A percentile compares a stretch with the other conserved stretches of the same genome.
Conservation (phyloP, 2,888 invertebrate genomes). For the Saturnia pavonia region DNA sequence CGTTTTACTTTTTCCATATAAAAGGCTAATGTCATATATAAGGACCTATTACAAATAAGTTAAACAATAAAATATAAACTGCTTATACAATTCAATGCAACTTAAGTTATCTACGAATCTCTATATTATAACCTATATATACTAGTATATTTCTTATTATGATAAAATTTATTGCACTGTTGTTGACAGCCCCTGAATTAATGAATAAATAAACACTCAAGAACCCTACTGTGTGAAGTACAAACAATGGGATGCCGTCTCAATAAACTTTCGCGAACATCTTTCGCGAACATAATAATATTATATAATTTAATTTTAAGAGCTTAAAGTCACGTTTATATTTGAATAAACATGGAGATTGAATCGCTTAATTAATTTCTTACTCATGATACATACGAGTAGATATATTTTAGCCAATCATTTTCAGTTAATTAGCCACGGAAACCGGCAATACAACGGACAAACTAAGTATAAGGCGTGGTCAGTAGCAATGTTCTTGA, state of each 20-base stretch:
- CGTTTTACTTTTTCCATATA: too few relatives aligned
- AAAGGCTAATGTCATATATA: too few relatives aligned
- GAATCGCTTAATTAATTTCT: background rate
- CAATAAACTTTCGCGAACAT: constrained; percentile 3
- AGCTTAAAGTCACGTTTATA: background rate
- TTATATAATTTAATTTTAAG: background rate
- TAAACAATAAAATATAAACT: background rate
- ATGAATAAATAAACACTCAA: background rate
- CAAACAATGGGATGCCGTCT: background rate
- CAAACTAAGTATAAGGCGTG: constrained; percentile 54
- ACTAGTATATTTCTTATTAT: background rate
- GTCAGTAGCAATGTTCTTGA: constrained; percentile 53
- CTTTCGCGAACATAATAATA: background rate
- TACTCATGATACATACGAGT: background rate
- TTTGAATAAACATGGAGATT: background rate
- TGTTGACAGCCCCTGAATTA: background rate
- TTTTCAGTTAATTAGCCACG: constrained; percentile 27
- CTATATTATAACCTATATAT: background rate
- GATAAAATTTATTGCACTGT: background rate
- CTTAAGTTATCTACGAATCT: background rate
- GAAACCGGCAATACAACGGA: constrained; percentile 33
- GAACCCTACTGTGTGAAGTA: background rate
- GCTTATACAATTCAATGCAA: too few relatives aligned
- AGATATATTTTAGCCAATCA: constrained; percentile 18
- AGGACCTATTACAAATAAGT: too few relatives aligned